Evolutionary conservation across 1,140 invertebrate species (phyloP).

Genomic region (Trichonephila clavipes): DNA sequence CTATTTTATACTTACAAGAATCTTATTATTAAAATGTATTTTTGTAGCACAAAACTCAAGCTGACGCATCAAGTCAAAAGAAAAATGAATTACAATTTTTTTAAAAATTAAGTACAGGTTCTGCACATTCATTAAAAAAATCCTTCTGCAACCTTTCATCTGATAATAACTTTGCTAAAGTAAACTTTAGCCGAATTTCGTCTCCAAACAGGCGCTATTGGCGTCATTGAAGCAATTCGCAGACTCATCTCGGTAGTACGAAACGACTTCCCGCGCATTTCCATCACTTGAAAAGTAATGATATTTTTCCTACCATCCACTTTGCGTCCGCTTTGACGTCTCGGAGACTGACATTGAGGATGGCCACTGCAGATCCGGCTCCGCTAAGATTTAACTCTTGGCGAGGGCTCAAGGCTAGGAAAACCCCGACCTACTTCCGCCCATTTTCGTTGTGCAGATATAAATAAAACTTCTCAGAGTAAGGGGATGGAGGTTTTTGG

Average conservation of each 20-base stretch:
- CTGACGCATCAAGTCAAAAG: background rate
- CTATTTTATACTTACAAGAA: no score
- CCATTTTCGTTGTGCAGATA: background rate
- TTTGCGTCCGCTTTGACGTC: background rate
- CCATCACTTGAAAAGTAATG: conserved; percentile 9
- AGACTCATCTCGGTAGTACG: background rate
- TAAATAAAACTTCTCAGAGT: conserved; percentile 33
- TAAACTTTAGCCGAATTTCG: background rate
- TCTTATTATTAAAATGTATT: background rate
- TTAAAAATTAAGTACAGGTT: background rate
- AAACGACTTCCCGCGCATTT: background rate
- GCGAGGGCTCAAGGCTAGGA: conserved; percentile 49
- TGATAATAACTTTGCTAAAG: background rate
- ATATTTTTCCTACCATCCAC: conserved; percentile 7
- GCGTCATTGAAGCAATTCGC: background rate
- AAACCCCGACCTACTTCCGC: conserved; percentile 65
- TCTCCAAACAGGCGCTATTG: background rate
- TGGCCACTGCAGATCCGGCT: conserved; percentile 41
- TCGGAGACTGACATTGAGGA: background rate
- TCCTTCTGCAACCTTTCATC: background rate
- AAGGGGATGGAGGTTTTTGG: conserved; percentile 60
- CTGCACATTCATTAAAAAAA: background rate
- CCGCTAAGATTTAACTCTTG: conserved; percentile 39
- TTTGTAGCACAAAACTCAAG: background rate
- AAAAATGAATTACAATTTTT: no score